Evolutionary conservation across 1,140 invertebrate genomes (phyloP).

Genomic region (Pectinophora gossypiella): DNA sequence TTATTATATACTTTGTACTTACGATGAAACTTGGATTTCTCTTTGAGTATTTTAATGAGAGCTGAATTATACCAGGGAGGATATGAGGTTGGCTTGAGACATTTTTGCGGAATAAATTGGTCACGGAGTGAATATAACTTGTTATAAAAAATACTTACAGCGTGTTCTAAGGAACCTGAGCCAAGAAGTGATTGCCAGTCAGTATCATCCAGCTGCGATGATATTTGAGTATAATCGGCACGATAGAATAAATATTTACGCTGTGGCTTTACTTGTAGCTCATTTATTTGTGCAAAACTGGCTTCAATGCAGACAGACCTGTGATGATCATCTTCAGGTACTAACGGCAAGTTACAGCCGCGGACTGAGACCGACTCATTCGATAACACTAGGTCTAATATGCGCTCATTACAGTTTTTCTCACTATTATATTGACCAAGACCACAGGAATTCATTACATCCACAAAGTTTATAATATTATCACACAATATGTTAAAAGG

Average conservation of each 20-base stretch:
- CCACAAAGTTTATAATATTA: too few species aligned
- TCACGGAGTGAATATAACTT: background rate
- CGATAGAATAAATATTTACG: background rate
- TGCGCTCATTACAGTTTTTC: background rate
- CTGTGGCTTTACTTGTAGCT: background rate
- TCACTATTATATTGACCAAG: background rate
- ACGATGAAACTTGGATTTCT: conserved; percentile 16
- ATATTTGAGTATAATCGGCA: background rate
- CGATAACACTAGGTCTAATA: background rate
- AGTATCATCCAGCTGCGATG: background rate
- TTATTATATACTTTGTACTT: conserved; percentile 18
- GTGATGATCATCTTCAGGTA: background rate
- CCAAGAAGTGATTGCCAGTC: background rate
- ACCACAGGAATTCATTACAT: too few species aligned
- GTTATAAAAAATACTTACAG: background rate
- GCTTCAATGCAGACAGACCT: background rate
- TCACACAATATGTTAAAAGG: too few species aligned
- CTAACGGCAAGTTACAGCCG: background rate
- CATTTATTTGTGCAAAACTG: background rate
- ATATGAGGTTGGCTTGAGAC: background rate
- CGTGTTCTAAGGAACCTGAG: background rate
- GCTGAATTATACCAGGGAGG: conserved; percentile 12
- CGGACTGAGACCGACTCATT: background rate
- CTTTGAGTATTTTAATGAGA: conserved; percentile 16
- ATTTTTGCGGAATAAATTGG: background rate